Percentiles rank a stretch among this genome's conserved stretches.
phyloP scores from a whole-genome alignment of 2,888 invertebrate genomes.

The Emmelina monodactyla region DNA sequence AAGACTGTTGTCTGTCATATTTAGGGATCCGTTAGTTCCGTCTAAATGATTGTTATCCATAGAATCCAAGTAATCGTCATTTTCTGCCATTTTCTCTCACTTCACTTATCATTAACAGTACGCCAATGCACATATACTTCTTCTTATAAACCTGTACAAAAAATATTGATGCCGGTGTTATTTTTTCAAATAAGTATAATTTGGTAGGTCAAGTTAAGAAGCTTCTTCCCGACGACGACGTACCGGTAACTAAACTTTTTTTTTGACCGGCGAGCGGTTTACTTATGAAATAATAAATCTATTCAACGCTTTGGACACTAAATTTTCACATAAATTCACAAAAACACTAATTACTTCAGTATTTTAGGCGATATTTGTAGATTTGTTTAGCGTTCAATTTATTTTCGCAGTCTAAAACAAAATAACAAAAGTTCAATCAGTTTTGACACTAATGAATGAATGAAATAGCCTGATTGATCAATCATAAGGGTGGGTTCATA shows the following conservation, averaged over 20 bases:
- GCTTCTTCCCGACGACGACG: conserved; percentile 33
- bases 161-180: not conserved
- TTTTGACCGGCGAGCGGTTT: too few species aligned
- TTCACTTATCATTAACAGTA: conserved; percentile 29
- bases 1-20: conserved; percentile 58
- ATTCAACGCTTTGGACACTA: too few species aligned
- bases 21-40: conserved; percentile 68
- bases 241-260: conserved; percentile 67
- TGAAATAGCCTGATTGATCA: too few species aligned
- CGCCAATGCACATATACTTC: not conserved
- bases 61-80: conserved; percentile 60
- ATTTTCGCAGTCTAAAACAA: too few species aligned
- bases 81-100: conserved; percentile 53
- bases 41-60: conserved; percentile 65
- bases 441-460: too few species aligned
- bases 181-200: not conserved
- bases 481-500: too few species aligned
- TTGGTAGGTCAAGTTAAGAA: conserved; percentile 15
- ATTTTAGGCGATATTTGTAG: too few species aligned
- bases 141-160: not conserved
- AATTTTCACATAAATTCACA: too few species aligned
- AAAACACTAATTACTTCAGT: too few species aligned
- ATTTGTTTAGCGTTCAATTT: too few species aligned
- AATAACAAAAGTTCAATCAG: too few species aligned
- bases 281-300: too few species aligned